Evolutionary conservation across 2,113 vertebrate genomes (phyloP).

Genomic region (Microcebus lehilahytsara): DNA sequence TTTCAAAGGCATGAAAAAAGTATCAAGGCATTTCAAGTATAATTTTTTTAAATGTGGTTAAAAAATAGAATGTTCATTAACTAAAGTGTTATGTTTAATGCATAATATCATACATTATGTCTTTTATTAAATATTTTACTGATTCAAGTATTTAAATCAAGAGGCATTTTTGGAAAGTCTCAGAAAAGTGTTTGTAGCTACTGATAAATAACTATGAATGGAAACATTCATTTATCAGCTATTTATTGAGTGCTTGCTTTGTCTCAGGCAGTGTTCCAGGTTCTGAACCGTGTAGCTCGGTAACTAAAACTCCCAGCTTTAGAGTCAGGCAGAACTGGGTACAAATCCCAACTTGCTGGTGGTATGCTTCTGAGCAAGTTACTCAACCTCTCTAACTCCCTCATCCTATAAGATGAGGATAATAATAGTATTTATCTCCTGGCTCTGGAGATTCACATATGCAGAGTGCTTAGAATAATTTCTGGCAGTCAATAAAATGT

Average conservation of each 20-base stretch:
- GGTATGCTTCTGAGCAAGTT: neutral
- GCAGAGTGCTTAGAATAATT: neutral
- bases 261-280: neutral
- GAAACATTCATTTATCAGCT: neutral
- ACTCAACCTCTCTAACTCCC: neutral
- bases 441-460: neutral
- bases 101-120: neutral
- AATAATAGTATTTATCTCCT: neutral
- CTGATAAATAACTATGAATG: neutral
- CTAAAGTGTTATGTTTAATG: neutral
- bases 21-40: neutral
- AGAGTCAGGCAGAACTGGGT: neutral
- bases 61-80: neutral
- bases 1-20: neutral
- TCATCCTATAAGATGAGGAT: neutral
- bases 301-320: neutral
- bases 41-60: neutral
- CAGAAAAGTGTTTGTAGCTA: neutral
- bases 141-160: neutral
- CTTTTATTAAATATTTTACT: neutral
- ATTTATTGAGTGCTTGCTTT: neutral
- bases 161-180: neutral
- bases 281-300: neutral
- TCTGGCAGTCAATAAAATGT: neutral
- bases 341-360: neutral